Conservation (phyloP, 1,140 invertebrate species). For the Eurosta solidaginis region DNA sequence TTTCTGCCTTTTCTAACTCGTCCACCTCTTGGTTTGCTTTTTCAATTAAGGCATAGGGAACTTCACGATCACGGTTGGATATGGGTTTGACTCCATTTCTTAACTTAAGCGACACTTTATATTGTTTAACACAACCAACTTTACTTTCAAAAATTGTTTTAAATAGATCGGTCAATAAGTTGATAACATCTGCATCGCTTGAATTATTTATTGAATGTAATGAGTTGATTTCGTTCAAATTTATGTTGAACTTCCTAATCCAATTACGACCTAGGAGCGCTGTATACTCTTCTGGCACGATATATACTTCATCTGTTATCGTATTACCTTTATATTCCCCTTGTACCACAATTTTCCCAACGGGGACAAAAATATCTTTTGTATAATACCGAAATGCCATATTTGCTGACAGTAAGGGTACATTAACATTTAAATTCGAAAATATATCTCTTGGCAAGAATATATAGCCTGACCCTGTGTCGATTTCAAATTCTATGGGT, state of each 20-base stretch:
- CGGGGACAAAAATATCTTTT: not conserved
- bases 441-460: not conserved
- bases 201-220: not conserved
- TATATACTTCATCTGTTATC: slow-evolving; percentile 8
- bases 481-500: slow-evolving; percentile 10
- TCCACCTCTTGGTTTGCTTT: slow-evolving; percentile 58
- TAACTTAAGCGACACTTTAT: not conserved
- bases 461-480: not conserved
- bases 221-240: not conserved
- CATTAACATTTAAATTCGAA: not conserved
- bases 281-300: slow-evolving; percentile 3
- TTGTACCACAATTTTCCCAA: not conserved
- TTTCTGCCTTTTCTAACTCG: slow-evolving; percentile 39
- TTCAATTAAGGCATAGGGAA: slow-evolving; percentile 57
- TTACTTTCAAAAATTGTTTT: not conserved
- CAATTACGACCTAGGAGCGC: slow-evolving; percentile 6
- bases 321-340: not conserved
- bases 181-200: not conserved
- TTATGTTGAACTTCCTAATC: not conserved
- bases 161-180: not conserved
- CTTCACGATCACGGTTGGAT: slow-evolving; percentile 29
- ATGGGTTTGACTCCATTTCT: slow-evolving; percentile 2
- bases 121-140: slow-evolving; percentile 1
- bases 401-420: not conserved
- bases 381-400: not conserved